Base-by-base conservation (phyloP, 2,888 invertebrate genomes). In the Cosmia pyralina region DNA sequence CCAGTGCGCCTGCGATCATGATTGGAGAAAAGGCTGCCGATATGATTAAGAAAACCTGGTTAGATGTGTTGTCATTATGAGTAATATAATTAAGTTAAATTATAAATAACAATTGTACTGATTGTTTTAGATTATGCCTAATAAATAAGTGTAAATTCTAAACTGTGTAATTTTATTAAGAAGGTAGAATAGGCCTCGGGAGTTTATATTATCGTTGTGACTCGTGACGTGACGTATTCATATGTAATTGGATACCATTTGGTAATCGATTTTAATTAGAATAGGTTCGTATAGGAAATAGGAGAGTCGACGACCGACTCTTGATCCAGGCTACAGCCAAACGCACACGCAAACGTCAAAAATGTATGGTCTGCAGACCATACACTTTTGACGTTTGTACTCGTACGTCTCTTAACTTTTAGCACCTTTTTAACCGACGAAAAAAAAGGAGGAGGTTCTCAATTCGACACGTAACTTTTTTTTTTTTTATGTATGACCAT, bases 1-100 rank as follows among this genome's bases (percentile, higher is more conserved):
- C 97, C 2, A 97, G 97, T 89, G 97, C 97, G 0, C 97, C 97
- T 0, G 96, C 97, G 0, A 96, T 97, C 55, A 97, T 98, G 97
- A 97, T 98, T 58, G 98, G 97, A 6, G 98, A 98, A 91, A 98
- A 97, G 87, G 97, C 97, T 6, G 97, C 97, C 0, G 97, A 98
- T 90, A 93, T 98, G 91, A 97, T 98, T 72, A 97, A 96, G 90
- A 90, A 92, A 62, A 94, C 96, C 41, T 97, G 96, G 97, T 90
- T 89, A n/a, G 94, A 95, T 87, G 88, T 90, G 57, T 67, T 73
- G 6, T 68, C 59, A 48, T 79, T 5, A 79, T 52, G n/a, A 82
- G 57, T 68, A 57, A 70, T 69, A 60, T 38, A 67, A n/a, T 38
- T 77, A 68, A 78, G 19, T 55, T 71, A 67, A 77, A 38, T 74